Base-by-base conservation (phyloP, 1,140 invertebrate genomes). In the Oppia nitens region DNA sequence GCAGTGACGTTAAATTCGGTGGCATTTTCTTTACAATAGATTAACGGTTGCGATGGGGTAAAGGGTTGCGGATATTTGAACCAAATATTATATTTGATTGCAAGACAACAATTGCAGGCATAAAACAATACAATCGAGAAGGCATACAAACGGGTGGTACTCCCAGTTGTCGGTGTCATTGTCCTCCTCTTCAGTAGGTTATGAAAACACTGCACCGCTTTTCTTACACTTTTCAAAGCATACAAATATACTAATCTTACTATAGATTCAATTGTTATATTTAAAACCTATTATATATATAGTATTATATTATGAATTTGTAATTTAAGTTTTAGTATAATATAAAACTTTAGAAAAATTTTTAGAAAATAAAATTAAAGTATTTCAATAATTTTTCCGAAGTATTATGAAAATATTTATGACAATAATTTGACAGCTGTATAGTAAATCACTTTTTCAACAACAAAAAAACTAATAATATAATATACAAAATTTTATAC, bases 61-160 rank as follows among this genome's bases (percentile, higher is more conserved):
- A 25, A 54, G 11, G 53, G 53, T 25, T 54, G 53, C 24, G 53
- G 53, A 25, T 54, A 54, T 27, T 54, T 54, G 53, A 54, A 54
- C 53, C 53, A 54, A 54, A 54, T 54, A 27, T 54, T 27, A 20
- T 54, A 54, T 20, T 54, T 23, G 11, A 54, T 25, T 28, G 11
- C 53, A 27, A n/a, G 11, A 28, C 20, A 20, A 28, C 20, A 20
- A 27, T n/a, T 54, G 24, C 21, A 25, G 3, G n/a, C 21, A 11
- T 21, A 24, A 11, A 54, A n/a, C 53, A 54, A 54, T 54, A 54
- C 17, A 25, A 25, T 40, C 17, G 17, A 17, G 17, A 40, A 40
- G 32, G 17, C 6, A 17, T 40, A 17, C 32, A 40, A 40, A 40
- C 32, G 32, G 32, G 32, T 40, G 32, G 32, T 40, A 9, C 6